Base-by-base conservation (phyloP, 2,888 invertebrate species). In the Eretmocerus hayati region DNA sequence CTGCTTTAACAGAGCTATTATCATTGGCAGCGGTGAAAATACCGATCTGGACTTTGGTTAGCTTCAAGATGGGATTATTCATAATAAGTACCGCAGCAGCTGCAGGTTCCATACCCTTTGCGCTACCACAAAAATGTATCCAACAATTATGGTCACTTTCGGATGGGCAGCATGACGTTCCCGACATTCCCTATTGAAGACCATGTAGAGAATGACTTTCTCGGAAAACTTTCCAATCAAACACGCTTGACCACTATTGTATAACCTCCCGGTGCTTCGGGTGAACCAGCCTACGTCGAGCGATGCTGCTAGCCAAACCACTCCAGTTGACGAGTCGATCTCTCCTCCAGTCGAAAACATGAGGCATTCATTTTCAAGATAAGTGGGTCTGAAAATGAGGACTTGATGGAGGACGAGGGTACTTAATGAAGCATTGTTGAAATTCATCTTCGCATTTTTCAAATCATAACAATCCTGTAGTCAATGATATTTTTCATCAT, bases 51-150 rank as follows among this genome's bases (percentile, higher is more conserved):
- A 23, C 6, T 15, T 26, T 4, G 16, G 30, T 20, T 18, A 31
- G 20, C 33, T 42, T 32, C n/a, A 42, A 32, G 16, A 42, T 42
- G 15, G 1, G 11, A 13, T 32, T 11, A 13, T 42, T 42, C 5
- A n/a, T n/a, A n/a, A 20, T 22, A 5, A 42, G 22, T 32, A 32
- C 21, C n/a, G 8, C 23, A n/a, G 32, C 33, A 33, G 32, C 31
- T 5, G 22, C 26, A 33, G 42, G n/a, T 21, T 43, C 43, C 43
- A 43, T 35, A n/a, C 22, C 21, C 15, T 43, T 43, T 4, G 35
- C 30, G 22, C 31, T 33, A 9, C 36, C 36, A 18, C 19, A 2
- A 30, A 36, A 44, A 23, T 44, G 35, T n/a, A 36, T 6, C n/a
- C 36, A 2, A 44, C 44, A 44, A 20, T 44, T 26, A n/a, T 23